phyloP scores from a whole-genome alignment of 2,113 vertebrate species.

The Leucoraja erinaceus region DNA sequence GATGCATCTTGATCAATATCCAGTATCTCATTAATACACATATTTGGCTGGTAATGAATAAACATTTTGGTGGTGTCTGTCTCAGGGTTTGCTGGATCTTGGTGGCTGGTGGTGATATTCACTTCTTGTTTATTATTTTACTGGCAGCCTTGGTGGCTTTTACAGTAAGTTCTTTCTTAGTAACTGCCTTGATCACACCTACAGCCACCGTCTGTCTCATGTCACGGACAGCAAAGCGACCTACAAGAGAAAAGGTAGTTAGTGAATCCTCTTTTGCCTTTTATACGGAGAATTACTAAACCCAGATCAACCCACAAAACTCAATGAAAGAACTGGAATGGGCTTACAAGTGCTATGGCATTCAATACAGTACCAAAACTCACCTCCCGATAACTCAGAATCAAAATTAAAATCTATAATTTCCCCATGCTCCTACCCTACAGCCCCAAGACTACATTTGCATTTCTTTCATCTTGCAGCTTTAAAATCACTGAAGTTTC shows the following conservation, averaged over 20 bases:
- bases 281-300: not conserved
- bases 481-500: no score
- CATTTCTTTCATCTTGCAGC: no score
- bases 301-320: no score
- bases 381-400: no score
- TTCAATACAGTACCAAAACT: no score
- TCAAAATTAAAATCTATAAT: no score
- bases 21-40: slow-evolving; percentile 63
- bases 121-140: slow-evolving; percentile 63
- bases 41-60: slow-evolving; percentile 34
- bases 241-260: slow-evolving; percentile 41
- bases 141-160: slow-evolving; percentile 67
- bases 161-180: slow-evolving; percentile 55
- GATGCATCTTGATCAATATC: slow-evolving; percentile 73
- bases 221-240: slow-evolving; percentile 61
- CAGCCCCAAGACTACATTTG: no score
- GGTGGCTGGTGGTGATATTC: slow-evolving; percentile 42
- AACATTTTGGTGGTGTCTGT: slow-evolving; percentile 8
- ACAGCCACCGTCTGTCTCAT: slow-evolving; percentile 71
- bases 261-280: not conserved
- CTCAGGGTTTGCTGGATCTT: not conserved
- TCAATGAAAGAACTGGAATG: no score
- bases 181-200: slow-evolving; percentile 64
- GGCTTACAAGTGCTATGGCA: no score
- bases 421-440: no score